Percentiles rank a stretch among this genome's conserved stretches.
phyloP scores from a whole-genome alignment of 1,140 invertebrate genomes.

The Sycophaga agraensis region DNA sequence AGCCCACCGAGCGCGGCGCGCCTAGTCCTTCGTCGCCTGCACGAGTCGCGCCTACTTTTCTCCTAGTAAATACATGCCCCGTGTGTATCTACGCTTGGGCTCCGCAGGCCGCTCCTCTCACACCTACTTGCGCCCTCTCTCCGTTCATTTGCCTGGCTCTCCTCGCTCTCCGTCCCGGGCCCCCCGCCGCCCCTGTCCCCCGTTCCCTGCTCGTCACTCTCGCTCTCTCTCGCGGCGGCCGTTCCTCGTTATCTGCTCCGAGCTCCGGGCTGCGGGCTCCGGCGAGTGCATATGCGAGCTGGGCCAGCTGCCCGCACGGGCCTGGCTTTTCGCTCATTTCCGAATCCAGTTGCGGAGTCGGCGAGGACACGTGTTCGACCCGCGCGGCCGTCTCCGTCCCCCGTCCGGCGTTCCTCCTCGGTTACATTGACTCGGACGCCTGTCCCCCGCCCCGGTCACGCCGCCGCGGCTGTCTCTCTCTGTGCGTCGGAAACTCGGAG shows the following conservation, averaged over 20 bases:
- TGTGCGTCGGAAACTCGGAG: background rate
- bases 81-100: background rate
- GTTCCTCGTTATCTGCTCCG: background rate
- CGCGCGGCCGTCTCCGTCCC: background rate
- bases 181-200: background rate
- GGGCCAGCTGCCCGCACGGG: background rate
- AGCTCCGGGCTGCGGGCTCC: no score
- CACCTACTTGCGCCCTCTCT: background rate
- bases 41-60: no score
- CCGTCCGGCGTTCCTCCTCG: background rate
- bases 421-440: no score
- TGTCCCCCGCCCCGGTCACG: background rate
- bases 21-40: no score
- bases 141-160: background rate
- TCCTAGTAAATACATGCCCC: background rate
- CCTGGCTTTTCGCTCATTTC: background rate
- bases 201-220: background rate
- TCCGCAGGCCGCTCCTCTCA: background rate
- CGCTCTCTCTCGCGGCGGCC: background rate
- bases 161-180: background rate
- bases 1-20: no score
- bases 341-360: constrained; percentile 8
- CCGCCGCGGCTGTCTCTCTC: background rate
- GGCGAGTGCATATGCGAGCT: no score
- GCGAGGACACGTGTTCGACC: constrained; percentile 14